Base-by-base conservation (phyloP, 2,797 vertebrate species). In the Telmatherina bonti region DNA sequence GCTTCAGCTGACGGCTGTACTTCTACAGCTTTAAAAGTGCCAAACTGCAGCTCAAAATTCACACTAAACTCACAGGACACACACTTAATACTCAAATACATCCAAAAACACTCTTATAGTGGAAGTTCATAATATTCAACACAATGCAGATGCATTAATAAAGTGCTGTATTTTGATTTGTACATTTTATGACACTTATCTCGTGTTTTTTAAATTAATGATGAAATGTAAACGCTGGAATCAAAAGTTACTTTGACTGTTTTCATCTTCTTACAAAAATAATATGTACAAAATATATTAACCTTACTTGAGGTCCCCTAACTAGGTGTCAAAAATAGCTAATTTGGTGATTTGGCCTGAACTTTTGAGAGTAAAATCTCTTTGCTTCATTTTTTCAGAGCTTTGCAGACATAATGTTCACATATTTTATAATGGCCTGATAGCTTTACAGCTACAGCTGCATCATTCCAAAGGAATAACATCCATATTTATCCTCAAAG, bases 1-100 rank as follows among this genome's bases (percentile, higher is more conserved):
- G 65, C 70, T 33, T 78, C 35, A 7, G 61, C 70, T 49, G 26
- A 26, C 15, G 24, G 55, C 51, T 67, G 72, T 13, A 62, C 61
- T 35, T 57, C 36, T 16, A 0, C 63, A 52, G 45, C 59, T 47
- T 61, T 72, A 1, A 56, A 55, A 66, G 36, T 11, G 1, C 5
- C 30, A 45, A 15, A 52, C 56, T 38, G 30, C 63, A 66, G 36
- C 15, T 13, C 7, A 55, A 68, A 36, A 70, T 54, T 63, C 56
- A 69, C 45, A 16, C 60, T 63, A 41, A 4, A 7, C 0, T 52
- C 47, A 27, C 18, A 1, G 26, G 26, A 45, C 64, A 5, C 71
- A 45, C 41, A 45, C 18, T 41, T 7, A 27, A 8, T 11, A 45
- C n/a, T 30, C 0, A 33, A 31, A 49, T 16, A 27, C n/a, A 30